These are phyloP conservation scores for Toxotes jaculatrix DNA, from an alignment of 2,113 vertebrate genomes.

Conservation along the genomic window DNA sequence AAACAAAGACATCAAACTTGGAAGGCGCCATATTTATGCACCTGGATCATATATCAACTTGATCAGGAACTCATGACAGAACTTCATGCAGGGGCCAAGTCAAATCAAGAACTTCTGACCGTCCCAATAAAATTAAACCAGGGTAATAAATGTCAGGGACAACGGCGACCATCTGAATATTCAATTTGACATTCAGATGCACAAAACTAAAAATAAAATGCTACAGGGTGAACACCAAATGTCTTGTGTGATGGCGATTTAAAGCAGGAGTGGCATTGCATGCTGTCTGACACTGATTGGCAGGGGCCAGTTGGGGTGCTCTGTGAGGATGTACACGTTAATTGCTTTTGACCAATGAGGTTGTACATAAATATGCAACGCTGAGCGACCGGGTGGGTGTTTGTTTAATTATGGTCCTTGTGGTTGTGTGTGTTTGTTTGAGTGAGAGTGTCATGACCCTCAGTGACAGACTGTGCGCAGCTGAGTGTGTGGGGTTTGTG, in stretches of 20 bases:
- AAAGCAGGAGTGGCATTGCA: conserved; percentile 21
- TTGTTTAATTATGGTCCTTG: conserved; percentile 79
- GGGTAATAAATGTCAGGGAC: conserved; percentile 46
- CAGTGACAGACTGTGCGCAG: conserved; percentile 70
- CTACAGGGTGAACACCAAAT: conserved; percentile 11
- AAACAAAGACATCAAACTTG: conserved; percentile 66
- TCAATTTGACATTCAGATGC: conserved; percentile 32
- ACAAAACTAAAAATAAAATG: conserved; percentile 4
- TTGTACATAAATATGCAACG: conserved; percentile 73
- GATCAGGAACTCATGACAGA: conserved; percentile 51
- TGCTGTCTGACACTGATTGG: conserved; percentile 51
- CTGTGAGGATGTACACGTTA: conserved; percentile 51
- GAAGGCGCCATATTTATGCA: conserved; percentile 54
- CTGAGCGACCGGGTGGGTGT: conserved; percentile 67
- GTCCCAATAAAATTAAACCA: conserved; percentile 47
- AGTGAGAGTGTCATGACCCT: conserved; percentile 68
- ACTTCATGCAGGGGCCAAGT: conserved; percentile 32
- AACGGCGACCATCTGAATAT: conserved; percentile 29
- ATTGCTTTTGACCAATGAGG: conserved; percentile 78
- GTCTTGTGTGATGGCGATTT: conserved; percentile 16
- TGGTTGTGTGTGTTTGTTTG: conserved; percentile 77
- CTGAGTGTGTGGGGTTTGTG: conserved; percentile 64
- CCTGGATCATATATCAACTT: conserved; percentile 68
- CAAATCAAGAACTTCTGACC: conserved; percentile 35
- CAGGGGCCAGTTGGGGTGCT: conserved; percentile 29